These are phyloP conservation scores for Etheostoma spectabile DNA, from an alignment of 2,113 vertebrate genomes.

Conservation along the genomic window DNA sequence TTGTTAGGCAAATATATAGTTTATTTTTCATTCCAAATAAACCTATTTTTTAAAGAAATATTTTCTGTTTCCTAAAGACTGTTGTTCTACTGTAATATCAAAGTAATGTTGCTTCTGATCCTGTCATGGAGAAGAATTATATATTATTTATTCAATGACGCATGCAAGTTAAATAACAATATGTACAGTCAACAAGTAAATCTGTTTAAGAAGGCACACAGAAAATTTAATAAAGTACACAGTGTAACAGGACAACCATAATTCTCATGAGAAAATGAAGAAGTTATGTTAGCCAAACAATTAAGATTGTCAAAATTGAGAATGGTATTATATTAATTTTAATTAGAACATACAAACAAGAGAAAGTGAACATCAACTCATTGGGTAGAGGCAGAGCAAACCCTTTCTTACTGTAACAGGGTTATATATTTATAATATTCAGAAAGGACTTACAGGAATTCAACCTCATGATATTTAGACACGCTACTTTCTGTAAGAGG, in stretches of 20 bases:
- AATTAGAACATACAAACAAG: neutral
- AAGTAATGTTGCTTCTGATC: neutral
- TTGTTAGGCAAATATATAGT: slow-evolving; percentile 10
- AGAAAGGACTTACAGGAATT: neutral
- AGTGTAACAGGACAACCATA: neutral
- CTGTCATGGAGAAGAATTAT: neutral
- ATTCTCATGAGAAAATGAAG: neutral
- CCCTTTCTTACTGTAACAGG: slow-evolving; percentile 20
- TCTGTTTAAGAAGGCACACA: neutral
- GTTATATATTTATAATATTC: neutral
- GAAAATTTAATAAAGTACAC: neutral
- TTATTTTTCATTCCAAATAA: neutral
- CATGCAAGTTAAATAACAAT: neutral
- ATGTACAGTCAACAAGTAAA: slow-evolving; percentile 7
- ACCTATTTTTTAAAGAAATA: neutral
- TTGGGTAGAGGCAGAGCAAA: neutral
- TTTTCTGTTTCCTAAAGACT: neutral
- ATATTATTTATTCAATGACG: neutral
- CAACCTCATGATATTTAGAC: slow-evolving; percentile 20
- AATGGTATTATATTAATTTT: neutral
- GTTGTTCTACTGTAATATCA: neutral
- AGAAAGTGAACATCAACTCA: neutral
- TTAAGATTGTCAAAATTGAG: neutral
- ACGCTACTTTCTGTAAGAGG: too few species aligned
- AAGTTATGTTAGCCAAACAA: neutral